Conservation (phyloP, 1,140 invertebrate genomes). For the Armadillidium nasatum region DNA sequence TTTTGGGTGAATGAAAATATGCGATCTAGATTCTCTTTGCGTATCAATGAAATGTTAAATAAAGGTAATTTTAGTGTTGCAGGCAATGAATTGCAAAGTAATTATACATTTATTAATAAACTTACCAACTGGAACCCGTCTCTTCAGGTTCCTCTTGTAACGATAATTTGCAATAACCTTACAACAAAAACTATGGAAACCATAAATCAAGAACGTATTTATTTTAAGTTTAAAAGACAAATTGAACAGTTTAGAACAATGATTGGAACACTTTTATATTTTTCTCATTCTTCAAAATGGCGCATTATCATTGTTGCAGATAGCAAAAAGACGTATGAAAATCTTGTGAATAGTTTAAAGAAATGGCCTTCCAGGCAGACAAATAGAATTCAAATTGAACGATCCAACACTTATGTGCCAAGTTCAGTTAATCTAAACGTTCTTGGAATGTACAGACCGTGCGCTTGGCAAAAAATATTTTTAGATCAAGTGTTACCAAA, state of each 20-base stretch:
- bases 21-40: background rate
- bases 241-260: conserved; percentile 26
- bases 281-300: conserved; percentile 32
- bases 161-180: background rate
- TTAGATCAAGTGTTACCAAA: conserved; percentile 31
- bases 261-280: conserved; percentile 34
- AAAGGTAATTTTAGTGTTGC: too few relatives aligned
- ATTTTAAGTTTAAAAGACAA: conserved; percentile 27
- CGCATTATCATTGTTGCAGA: conserved; percentile 35
- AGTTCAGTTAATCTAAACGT: background rate
- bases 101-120: background rate
- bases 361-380: conserved; percentile 14
- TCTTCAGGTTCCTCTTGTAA: background rate
- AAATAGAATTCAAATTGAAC: conserved; percentile 25
- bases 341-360: conserved; percentile 18
- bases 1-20: background rate
- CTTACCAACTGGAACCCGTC: background rate
- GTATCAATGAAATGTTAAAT: too few relatives aligned
- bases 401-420: conserved; percentile 25
- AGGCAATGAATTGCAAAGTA: too few relatives aligned
- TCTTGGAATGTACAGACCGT: conserved; percentile 30
- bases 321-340: conserved; percentile 24
- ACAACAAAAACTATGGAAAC: background rate
- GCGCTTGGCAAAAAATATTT: conserved; percentile 38
- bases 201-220: background rate